Evolutionary conservation across 1,140 invertebrate species (phyloP).

Genomic region (Cecropterus lyciades): DNA sequence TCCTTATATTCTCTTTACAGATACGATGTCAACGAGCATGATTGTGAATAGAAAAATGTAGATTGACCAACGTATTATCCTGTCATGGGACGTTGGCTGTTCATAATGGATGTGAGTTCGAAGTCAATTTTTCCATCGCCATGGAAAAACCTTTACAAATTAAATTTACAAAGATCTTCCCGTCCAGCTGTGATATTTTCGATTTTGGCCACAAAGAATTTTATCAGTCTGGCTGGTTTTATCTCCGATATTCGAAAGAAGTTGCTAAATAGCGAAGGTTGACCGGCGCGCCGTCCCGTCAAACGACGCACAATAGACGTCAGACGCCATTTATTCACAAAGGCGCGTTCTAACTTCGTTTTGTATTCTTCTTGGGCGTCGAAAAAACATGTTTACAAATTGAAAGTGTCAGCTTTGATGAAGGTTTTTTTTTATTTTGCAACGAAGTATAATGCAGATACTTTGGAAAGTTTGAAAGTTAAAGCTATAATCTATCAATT

Average conservation of each 20-base stretch:
- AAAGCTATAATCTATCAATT: no score
- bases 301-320: conserved; percentile 11
- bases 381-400: conserved; percentile 14
- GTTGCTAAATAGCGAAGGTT: not conserved
- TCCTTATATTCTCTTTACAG: no score
- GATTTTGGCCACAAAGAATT: not conserved
- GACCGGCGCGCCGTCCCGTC: not conserved
- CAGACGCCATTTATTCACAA: conserved; percentile 10
- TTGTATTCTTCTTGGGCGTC: conserved; percentile 13
- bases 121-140: no score
- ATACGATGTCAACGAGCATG: no score
- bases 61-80: no score
- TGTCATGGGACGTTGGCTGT: no score
- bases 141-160: no score
- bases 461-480: not conserved
- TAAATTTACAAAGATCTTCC: no score
- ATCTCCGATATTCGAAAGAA: not conserved
- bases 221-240: not conserved
- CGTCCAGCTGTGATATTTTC: no score
- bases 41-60: no score
- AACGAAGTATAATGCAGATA: conserved; percentile 1
- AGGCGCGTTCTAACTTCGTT: conserved; percentile 8
- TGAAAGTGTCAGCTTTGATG: conserved; percentile 1
- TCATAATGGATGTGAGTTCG: no score
- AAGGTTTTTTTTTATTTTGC: conserved; percentile 1